A percentile compares a stretch with the other conserved stretches of the same genome.
These are phyloP conservation scores for Seriola dumerili DNA, from an alignment of 2,113 vertebrate species.

Conservation along the genomic window DNA sequence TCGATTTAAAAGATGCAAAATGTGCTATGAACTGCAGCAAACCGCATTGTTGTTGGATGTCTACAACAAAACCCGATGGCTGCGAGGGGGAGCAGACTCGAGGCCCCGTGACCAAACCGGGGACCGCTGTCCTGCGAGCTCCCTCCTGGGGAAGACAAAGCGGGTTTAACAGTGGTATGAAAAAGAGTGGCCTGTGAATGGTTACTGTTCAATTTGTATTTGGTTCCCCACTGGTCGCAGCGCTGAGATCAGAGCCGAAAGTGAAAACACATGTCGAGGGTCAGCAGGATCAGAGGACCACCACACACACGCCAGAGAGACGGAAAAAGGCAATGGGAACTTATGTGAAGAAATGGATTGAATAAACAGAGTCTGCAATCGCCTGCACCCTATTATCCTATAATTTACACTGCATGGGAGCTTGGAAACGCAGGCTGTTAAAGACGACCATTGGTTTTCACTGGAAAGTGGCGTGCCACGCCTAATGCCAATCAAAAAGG, in stretches of 20 bases:
- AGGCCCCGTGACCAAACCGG: conserved; percentile 70
- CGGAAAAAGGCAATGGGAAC: conserved; percentile 92
- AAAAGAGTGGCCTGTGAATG: conserved; percentile 96
- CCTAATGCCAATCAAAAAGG: conserved; percentile 90
- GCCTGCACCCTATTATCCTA: conserved; percentile 97
- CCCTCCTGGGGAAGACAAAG: conserved; percentile 91
- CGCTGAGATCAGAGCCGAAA: conserved; percentile 99
- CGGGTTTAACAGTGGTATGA: conserved; percentile 92
- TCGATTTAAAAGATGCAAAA: conserved; percentile 54
- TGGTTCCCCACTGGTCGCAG: conserved; percentile 99
- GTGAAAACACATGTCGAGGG: conserved; percentile 99
- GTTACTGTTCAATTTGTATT: conserved; percentile 99
- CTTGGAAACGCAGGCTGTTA: conserved; percentile 90
- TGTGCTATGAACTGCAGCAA: conserved; percentile 38
- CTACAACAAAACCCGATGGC: conserved; percentile 25
- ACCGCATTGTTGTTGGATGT: conserved; percentile 51
- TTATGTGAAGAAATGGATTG: conserved; percentile 97
- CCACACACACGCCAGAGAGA: conserved; percentile 93
- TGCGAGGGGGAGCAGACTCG: background rate
- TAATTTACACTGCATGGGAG: conserved; percentile 98
- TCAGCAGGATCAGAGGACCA: conserved; percentile 99
- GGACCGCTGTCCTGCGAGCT: conserved; percentile 87
- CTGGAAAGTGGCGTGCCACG: conserved; percentile 83
- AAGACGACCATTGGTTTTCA: conserved; percentile 86
- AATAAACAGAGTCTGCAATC: conserved; percentile 97